A percentile compares a stretch with the other conserved stretches of the same genome.
These are phyloP conservation scores for Cyrtonyx montezumae DNA, from an alignment of 2,113 vertebrate species.

Conservation along the genomic window DNA sequence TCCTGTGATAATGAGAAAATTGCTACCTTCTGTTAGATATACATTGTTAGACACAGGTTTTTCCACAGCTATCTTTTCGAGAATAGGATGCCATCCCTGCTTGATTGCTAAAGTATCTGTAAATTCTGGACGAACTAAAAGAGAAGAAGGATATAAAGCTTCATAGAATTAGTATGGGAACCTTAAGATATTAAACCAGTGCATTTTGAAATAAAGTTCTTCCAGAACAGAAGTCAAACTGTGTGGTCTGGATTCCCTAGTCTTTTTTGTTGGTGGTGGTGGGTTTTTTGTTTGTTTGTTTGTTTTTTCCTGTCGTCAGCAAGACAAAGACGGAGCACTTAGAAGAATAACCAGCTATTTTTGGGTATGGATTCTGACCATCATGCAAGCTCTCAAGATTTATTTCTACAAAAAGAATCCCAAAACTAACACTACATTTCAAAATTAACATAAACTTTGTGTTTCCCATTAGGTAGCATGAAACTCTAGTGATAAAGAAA, in stretches of 20 bases:
- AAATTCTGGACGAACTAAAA: conserved; percentile 93
- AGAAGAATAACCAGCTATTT: too few species aligned
- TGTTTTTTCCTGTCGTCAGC: too few species aligned
- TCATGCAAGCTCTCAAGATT: neutral
- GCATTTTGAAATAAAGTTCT: neutral
- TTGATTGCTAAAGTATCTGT: conserved; percentile 96
- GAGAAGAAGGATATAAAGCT: conserved; percentile 9
- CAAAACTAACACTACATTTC: neutral
- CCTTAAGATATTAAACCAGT: neutral
- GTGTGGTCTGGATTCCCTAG: neutral
- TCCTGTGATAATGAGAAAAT: conserved; percentile 94
- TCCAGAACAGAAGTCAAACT: neutral
- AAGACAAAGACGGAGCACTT: too few species aligned
- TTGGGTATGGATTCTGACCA: neutral
- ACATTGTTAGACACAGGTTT: conserved; percentile 91
- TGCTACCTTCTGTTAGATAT: conserved; percentile 91
- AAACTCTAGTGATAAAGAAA: neutral
- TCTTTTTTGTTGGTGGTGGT: neutral
- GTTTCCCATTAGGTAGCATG: neutral
- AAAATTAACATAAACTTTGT: neutral
- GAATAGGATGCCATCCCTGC: conserved; percentile 92
- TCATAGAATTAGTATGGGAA: neutral
- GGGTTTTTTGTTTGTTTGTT: too few species aligned
- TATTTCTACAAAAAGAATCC: neutral
- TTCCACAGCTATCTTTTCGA: conserved; percentile 90